phyloP scores from a whole-genome alignment of 2,113 vertebrate genomes.

The Marmota monax region DNA sequence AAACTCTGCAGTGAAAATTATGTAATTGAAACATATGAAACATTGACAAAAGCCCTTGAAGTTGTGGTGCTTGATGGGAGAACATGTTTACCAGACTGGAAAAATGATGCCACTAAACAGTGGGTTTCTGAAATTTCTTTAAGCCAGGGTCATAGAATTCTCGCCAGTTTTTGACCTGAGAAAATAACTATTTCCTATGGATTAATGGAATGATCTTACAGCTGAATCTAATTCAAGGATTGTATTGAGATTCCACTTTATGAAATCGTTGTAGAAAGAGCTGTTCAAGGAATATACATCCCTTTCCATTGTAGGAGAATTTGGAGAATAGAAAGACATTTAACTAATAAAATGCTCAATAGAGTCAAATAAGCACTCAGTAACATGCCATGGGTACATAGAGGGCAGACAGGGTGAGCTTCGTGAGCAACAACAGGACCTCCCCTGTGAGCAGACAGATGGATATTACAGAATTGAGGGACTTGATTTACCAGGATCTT shows the following conservation, averaged over 20 bases:
- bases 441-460: background rate
- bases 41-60: conserved; percentile 29
- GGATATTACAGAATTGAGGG: background rate
- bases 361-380: background rate
- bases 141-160: background rate
- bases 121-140: background rate
- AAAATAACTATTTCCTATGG: background rate
- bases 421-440: rapidly evolving
- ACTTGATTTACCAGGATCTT: background rate
- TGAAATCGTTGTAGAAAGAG: background rate
- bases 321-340: background rate
- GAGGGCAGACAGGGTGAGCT: background rate
- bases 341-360: background rate
- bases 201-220: conserved; percentile 12
- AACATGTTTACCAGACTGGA: background rate
- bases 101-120: background rate
- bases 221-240: background rate
- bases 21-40: background rate
- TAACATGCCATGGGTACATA: background rate
- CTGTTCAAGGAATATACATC: background rate
- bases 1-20: background rate
- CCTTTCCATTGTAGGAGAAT: background rate
- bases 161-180: background rate
- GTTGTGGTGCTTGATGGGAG: background rate
- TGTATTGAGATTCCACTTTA: background rate